Evolutionary conservation across 2,113 vertebrate species (phyloP).

Genomic region (Lasiurus borealis): DNA sequence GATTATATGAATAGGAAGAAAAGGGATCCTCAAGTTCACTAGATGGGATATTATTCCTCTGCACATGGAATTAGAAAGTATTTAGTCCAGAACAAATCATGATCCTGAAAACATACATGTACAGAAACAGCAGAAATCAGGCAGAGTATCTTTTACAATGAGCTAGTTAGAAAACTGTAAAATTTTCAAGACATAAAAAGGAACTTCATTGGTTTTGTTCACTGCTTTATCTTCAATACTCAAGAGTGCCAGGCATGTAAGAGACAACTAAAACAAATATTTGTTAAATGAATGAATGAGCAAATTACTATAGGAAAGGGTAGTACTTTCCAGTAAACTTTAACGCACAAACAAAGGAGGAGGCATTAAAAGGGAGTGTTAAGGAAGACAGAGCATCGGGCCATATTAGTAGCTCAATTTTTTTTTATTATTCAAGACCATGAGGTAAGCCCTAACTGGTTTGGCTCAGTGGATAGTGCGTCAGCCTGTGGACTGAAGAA

Average conservation of each 20-base stretch:
- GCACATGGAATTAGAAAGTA: background rate
- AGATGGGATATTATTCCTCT: background rate
- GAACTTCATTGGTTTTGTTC: background rate
- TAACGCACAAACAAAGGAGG: background rate
- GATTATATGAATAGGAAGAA: background rate
- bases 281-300: background rate
- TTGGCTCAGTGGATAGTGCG: no score
- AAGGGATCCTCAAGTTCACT: background rate
- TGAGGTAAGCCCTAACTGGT: background rate
- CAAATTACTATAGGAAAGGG: background rate
- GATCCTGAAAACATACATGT: background rate
- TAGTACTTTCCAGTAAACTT: conserved; percentile 17
- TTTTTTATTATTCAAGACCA: background rate
- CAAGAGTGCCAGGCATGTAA: background rate
- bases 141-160: background rate
- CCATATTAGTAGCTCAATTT: background rate
- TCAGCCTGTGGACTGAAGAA: no score
- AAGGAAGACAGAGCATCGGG: background rate
- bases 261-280: background rate
- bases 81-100: background rate
- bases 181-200: background rate
- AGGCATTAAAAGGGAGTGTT: background rate
- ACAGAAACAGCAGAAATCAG: background rate
- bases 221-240: background rate
- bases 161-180: background rate